Evolutionary conservation across 2,797 vertebrate species (phyloP).

Genomic region (Brachymystax lenok): DNA sequence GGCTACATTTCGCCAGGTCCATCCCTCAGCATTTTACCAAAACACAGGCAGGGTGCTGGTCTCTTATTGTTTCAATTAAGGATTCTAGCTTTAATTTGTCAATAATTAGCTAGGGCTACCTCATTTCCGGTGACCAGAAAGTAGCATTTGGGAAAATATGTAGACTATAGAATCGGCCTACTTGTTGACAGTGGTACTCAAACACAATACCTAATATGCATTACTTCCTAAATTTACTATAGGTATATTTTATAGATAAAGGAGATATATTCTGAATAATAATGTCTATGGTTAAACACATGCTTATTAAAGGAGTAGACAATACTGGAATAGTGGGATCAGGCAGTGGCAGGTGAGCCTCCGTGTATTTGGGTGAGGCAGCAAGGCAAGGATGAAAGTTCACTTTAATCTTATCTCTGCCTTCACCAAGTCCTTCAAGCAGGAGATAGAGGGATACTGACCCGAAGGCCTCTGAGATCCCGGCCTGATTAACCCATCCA

Average conservation of each 20-base stretch:
- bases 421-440: constrained; percentile 76
- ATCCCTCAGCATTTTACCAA: too few species aligned
- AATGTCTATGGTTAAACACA: not conserved
- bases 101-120: too few species aligned
- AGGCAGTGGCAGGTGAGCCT: constrained; percentile 25
- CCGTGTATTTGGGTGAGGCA: constrained; percentile 33
- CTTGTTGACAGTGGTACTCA: not conserved
- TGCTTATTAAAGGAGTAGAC: not conserved
- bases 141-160: too few species aligned
- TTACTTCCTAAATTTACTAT: not conserved
- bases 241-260: not conserved
- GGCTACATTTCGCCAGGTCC: too few species aligned
- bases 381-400: constrained; percentile 57
- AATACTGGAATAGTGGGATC: constrained; percentile 16
- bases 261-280: not conserved
- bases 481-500: constrained; percentile 87
- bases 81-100: too few species aligned
- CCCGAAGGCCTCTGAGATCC: constrained; percentile 79
- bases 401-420: constrained; percentile 77
- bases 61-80: too few species aligned
- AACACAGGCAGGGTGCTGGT: too few species aligned
- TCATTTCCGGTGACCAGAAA: too few species aligned
- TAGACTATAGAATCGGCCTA: too few species aligned
- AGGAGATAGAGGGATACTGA: constrained; percentile 77
- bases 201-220: not conserved